A percentile compares a stretch with the other conserved stretches of the same genome.
phyloP scores from a whole-genome alignment of 2,888 invertebrate genomes.

The Ochlodes sylvanus region DNA sequence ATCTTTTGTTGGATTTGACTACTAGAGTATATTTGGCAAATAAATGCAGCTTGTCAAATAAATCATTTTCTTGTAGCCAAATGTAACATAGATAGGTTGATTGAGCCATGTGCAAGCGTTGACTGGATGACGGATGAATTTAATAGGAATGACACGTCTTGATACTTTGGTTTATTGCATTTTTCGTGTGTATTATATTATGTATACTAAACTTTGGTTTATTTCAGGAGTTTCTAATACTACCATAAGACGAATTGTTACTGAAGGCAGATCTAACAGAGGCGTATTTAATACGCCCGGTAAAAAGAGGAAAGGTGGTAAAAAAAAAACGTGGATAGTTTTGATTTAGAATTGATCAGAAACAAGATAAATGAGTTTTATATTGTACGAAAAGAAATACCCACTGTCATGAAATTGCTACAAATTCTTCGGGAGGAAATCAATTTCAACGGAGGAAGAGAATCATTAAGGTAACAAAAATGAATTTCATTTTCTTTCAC shows the following conservation, averaged over 20 bases:
- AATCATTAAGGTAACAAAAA: constrained; percentile 40
- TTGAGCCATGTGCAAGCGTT: constrained; percentile 38
- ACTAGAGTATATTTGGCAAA: no score
- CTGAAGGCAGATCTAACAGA: constrained; percentile 24
- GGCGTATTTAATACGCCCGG: constrained; percentile 24
- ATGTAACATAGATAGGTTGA: no score
- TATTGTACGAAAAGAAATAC: constrained; percentile 30
- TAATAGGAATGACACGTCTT: constrained; percentile 38
- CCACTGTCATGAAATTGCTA: constrained; percentile 33
- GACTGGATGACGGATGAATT: no score
- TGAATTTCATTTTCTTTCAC: constrained; percentile 35
- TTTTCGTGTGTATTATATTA: constrained; percentile 17
- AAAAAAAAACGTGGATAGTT: constrained; percentile 27
- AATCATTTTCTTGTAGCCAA: no score
- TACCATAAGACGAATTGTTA: constrained; percentile 27
- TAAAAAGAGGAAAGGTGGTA: constrained; percentile 29
- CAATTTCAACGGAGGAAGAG: constrained; percentile 39
- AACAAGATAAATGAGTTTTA: constrained; percentile 35
- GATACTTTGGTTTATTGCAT: constrained; percentile 17
- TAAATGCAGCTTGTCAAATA: no score
- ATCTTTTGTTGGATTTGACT: no score
- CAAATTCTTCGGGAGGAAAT: constrained; percentile 36
- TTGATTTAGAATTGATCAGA: constrained; percentile 39
- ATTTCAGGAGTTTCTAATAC: constrained; percentile 33
- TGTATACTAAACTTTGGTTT: constrained; percentile 33